phyloP scores from a whole-genome alignment of 2,113 vertebrate species.

The Lamprotornis superbus region DNA sequence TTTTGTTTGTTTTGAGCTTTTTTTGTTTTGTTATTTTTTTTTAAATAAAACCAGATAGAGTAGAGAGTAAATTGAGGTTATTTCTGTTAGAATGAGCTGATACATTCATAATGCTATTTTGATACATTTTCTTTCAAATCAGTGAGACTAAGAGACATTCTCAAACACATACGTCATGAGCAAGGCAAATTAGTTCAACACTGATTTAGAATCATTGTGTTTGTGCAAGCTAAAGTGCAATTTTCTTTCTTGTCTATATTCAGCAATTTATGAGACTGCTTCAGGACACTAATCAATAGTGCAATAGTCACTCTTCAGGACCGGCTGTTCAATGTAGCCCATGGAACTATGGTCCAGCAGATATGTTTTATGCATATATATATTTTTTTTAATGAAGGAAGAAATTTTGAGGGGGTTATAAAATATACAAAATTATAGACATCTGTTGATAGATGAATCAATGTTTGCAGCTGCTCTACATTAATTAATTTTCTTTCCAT shows the following conservation, averaged over 20 bases:
- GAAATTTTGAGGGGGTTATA: neutral
- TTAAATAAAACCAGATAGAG: neutral
- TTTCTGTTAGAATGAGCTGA: neutral
- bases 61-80: neutral
- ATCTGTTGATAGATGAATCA: neutral
- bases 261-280: constrained; percentile 68
- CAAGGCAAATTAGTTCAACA: constrained; percentile 27
- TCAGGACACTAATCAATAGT: constrained; percentile 71
- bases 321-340: neutral
- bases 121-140: neutral
- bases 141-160: neutral
- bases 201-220: constrained; percentile 70
- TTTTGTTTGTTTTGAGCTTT: too few relatives aligned
- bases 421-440: neutral
- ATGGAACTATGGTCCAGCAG: neutral
- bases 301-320: neutral
- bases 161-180: neutral
- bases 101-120: neutral
- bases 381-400: neutral
- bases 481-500: neutral
- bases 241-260: constrained; percentile 69
- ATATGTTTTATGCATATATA: neutral
- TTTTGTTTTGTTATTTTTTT: neutral
- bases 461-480: neutral
- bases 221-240: constrained; percentile 67